Evolutionary conservation across 1,140 invertebrate species (phyloP).

Genomic region (Aphaenogaster ashmeadi): DNA sequence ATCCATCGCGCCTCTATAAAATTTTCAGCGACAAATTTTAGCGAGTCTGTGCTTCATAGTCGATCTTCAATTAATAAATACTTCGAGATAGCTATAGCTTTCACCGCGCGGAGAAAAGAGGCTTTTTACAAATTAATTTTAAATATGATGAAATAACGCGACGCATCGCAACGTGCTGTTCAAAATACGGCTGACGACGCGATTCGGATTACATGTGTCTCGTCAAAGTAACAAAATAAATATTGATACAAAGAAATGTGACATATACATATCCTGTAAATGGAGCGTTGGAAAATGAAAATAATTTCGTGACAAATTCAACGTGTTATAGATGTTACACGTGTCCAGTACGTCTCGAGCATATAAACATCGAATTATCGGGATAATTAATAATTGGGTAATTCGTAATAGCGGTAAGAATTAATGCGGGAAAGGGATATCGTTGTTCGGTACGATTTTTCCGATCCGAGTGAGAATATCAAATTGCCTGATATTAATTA

Average conservation of each 20-base stretch:
- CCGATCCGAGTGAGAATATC: conserved; percentile 28
- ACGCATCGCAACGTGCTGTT: background rate
- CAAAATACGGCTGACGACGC: background rate
- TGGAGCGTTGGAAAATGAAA: background rate
- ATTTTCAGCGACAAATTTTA: conserved; percentile 10
- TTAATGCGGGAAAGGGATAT: conserved; percentile 1
- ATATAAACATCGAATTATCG: background rate
- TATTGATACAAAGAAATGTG: background rate
- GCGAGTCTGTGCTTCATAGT: too few relatives aligned
- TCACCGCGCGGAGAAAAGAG: background rate
- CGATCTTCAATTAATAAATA: background rate
- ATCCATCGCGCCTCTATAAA: background rate
- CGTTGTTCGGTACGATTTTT: conserved; percentile 28
- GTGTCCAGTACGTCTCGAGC: background rate
- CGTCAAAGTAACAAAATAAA: background rate
- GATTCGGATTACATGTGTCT: background rate
- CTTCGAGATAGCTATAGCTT: background rate
- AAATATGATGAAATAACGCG: background rate
- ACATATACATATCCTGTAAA: background rate
- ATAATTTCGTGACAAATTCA: conserved; percentile 12
- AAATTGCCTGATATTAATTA: conserved; percentile 48
- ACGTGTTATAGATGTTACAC: background rate
- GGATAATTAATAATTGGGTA: background rate
- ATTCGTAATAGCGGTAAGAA: conserved; percentile 11
- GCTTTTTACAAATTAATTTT: background rate